Conservation (phyloP, 2,113 vertebrate genomes). For the Sclerurus mexicanus region DNA sequence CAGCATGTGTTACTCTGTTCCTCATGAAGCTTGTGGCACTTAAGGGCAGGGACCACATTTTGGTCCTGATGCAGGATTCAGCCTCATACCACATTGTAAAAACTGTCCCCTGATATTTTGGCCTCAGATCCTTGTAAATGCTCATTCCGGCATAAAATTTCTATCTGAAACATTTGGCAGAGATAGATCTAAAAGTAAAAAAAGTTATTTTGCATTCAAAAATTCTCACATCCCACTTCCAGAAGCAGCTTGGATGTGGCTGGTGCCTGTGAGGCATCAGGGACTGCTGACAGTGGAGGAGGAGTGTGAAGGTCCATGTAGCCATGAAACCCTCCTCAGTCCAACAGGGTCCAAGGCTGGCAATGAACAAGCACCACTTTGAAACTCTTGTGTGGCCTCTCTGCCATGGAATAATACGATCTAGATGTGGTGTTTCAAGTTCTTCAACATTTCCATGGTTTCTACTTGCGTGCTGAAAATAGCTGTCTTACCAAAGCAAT, state of each 20-base stretch:
- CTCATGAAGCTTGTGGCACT: background rate
- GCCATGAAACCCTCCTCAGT: rapidly evolving
- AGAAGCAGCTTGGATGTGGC: background rate
- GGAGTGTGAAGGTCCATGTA: background rate
- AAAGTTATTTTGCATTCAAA: background rate
- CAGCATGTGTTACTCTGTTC: background rate
- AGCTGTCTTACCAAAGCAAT: background rate
- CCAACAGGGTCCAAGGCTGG: background rate
- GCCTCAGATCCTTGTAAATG: background rate
- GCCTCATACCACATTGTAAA: rapidly evolving
- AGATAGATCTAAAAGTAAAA: background rate
- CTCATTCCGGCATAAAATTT: background rate
- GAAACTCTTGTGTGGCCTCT: background rate
- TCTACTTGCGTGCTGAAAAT: background rate
- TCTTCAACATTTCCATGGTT: background rate
- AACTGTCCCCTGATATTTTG: background rate
- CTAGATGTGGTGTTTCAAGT: background rate
- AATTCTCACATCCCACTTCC: background rate
- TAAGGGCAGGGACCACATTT: background rate
- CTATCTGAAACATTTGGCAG: background rate
- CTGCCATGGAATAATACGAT: background rate
- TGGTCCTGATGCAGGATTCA: background rate
- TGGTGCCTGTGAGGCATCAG: background rate
- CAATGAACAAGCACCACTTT: rapidly evolving
- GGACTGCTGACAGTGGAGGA: background rate